phyloP scores from a whole-genome alignment of 2,888 invertebrate genomes.

The Sinodicranocentrus sp. region DNA sequence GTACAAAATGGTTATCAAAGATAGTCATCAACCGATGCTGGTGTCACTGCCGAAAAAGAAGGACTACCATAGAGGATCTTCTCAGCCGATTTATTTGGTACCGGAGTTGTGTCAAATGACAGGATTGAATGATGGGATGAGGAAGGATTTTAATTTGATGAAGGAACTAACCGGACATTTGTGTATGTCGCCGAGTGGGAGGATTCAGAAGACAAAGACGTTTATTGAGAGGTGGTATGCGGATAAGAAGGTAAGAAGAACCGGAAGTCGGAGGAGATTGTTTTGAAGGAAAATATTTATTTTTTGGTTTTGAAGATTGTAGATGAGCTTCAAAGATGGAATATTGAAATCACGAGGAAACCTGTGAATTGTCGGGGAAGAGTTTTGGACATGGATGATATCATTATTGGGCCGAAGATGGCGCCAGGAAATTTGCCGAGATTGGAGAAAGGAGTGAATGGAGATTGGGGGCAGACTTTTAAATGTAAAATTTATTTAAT shows the following conservation, averaged over 20 bases:
- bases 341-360: not conserved
- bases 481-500: slow-evolving; percentile 12
- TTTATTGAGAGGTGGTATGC: not conserved
- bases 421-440: not conserved
- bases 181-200: slow-evolving; percentile 81
- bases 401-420: not conserved
- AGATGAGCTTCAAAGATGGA: not conserved
- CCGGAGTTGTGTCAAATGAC: slow-evolving; percentile 95
- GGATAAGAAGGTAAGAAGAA: not conserved
- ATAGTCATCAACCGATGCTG: slow-evolving; percentile 66
- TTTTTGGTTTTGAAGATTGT: not conserved
- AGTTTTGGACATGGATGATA: slow-evolving; percentile 18
- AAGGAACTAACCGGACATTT: slow-evolving; percentile 89
- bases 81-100: slow-evolving; percentile 82
- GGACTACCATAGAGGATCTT: slow-evolving; percentile 69
- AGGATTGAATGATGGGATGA: slow-evolving; percentile 91
- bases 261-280: not conserved
- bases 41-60: slow-evolving; percentile 63
- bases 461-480: slow-evolving; percentile 26
- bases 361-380: not conserved
- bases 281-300: not conserved
- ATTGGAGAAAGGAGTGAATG: not conserved
- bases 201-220: not conserved
- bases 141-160: slow-evolving; percentile 90
- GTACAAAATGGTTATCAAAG: slow-evolving; percentile 48